These are phyloP conservation scores for Sinocyclocheilus maitianheensis DNA, from an alignment of 2,113 vertebrate species.

Conservation along the genomic window DNA sequence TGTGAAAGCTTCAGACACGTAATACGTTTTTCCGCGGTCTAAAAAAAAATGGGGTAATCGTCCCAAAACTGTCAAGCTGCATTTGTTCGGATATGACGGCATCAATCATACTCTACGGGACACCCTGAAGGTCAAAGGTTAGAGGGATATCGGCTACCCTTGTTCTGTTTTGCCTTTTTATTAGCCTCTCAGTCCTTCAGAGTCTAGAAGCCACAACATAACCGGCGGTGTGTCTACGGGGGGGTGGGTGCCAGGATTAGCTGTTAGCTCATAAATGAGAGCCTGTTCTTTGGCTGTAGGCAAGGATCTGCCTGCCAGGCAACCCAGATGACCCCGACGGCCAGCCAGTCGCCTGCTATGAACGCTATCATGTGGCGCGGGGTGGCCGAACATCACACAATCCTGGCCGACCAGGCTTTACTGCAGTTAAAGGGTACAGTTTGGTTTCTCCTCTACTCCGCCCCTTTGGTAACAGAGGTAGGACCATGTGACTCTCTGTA, in stretches of 20 bases:
- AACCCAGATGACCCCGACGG: constrained; percentile 20
- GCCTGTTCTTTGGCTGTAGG: constrained; percentile 47
- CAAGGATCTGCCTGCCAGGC: constrained; percentile 43
- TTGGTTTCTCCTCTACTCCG: constrained; percentile 68
- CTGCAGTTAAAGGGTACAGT: constrained; percentile 61
- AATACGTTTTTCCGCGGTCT: constrained; percentile 74
- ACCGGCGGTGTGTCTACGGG: constrained; percentile 38
- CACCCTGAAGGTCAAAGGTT: constrained; percentile 56
- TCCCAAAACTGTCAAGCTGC: constrained; percentile 53
- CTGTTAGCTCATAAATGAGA: constrained; percentile 47
- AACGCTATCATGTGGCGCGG: constrained; percentile 25
- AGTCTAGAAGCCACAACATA: constrained; percentile 40
- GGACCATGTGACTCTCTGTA: constrained; percentile 71
- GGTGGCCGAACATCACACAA: constrained; percentile 38
- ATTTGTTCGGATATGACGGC: constrained; percentile 55
- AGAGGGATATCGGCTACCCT: constrained; percentile 47
- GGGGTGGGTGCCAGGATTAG: constrained; percentile 31
- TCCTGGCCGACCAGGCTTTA: background rate
- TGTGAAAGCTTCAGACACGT: constrained; percentile 77
- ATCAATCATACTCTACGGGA: constrained; percentile 59
- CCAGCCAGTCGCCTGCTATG: constrained; percentile 8
- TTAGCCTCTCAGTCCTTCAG: constrained; percentile 29
- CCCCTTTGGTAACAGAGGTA: constrained; percentile 65
- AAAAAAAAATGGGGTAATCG: constrained; percentile 54
- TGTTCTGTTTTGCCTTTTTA: constrained; percentile 46